Evolutionary conservation across 1,140 invertebrate genomes (phyloP), one percentile per base, ranked within the genome.

Genomic region (Lycorma delicatula): DNA sequence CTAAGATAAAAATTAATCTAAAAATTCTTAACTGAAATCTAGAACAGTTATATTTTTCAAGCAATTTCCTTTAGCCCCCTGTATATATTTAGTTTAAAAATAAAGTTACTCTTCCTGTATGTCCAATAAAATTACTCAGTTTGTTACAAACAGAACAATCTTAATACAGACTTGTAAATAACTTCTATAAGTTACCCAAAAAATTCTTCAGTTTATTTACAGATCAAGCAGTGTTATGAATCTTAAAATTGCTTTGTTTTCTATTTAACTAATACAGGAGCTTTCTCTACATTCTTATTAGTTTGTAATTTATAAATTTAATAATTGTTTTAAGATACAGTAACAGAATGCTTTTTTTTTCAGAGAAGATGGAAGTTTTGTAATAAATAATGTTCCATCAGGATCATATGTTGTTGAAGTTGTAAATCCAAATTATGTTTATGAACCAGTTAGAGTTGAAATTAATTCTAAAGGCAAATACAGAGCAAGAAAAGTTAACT

Each of bases 381-480:
- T 82, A 11, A 82, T 99, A 44, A 85, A 87, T 64, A 92, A 93
- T 66, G 77, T 99, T 0, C 89, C 91, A 2, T 86, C 91, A 22
- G 97, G 96, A 6, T 97, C 95, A 0, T 98, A 98, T 70, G 81
- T 98, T 22, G 78, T 99, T 1, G 96, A 99, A 77, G 82, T 97
- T 13, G 71, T 91, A 7, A 87, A 97, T 76, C 89, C 93, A 4
- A 86, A 95, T 67, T 93, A 85, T 67, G 79, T 87, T 59, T 99
- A 93, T 67, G 94, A 97, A 65, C 89, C 91, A 4, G 83, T 93
- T 1, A 78, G 94, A 58, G 90, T 98, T 0, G 94, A 98, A 75
- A 95, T 98, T 48, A 97, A 93, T 70, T 88, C 86, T 0, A 96
- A 94, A 72, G 97, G 97, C 22, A 99, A 98, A 75, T 93, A 91